Conservation (phyloP, 2,797 vertebrate genomes). For the Sebastes baramenuke region DNA sequence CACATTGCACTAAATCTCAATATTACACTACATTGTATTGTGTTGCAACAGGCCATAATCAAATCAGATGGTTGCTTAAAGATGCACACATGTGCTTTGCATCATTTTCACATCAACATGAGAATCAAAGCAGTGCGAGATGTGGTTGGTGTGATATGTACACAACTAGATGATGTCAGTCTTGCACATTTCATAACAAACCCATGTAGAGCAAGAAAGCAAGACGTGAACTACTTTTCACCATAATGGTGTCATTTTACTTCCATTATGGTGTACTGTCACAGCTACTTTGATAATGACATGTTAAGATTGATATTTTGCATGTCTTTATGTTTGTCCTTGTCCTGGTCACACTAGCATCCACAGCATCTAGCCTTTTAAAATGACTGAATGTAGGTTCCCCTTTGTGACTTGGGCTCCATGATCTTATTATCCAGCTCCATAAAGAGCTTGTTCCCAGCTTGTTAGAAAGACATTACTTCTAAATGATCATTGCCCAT, state of each 20-base stretch:
- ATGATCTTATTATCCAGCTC: slow-evolving; percentile 53
- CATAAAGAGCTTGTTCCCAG: slow-evolving; percentile 48
- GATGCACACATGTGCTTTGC: neutral
- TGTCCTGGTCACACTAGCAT: neutral
- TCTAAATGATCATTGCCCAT: slow-evolving; percentile 41
- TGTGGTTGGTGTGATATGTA: neutral
- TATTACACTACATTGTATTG: neutral
- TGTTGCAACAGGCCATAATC: slow-evolving; percentile 6
- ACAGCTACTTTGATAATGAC: neutral
- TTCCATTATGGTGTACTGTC: neutral
- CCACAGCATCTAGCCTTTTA: slow-evolving; percentile 15
- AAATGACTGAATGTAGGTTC: slow-evolving; percentile 31
- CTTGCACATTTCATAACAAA: neutral
- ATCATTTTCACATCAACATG: slow-evolving; percentile 8
- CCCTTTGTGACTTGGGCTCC: slow-evolving; percentile 26
- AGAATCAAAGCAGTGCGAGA: neutral
- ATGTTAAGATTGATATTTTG: neutral
- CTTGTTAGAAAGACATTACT: slow-evolving; percentile 61
- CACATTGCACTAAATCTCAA: neutral
- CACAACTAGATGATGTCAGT: neutral
- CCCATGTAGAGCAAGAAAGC: neutral
- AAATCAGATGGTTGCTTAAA: slow-evolving; percentile 6
- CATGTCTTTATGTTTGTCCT: neutral
- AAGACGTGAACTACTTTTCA: neutral
- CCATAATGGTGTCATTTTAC: neutral